Percentiles rank a stretch among this genome's conserved stretches.
Conservation (phyloP, 1,140 invertebrate species). For the Drosophila sp. region DNA sequence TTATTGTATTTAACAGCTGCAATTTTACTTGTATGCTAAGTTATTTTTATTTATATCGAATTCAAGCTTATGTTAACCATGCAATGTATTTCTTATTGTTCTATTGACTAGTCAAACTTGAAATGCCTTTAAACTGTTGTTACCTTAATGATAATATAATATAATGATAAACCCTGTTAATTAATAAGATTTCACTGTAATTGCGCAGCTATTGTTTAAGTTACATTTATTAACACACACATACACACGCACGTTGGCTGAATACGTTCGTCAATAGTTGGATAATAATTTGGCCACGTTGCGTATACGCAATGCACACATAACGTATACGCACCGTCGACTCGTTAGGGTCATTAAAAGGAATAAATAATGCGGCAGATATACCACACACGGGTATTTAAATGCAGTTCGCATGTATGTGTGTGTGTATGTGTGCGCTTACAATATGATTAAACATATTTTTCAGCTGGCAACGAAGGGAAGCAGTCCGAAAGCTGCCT, state of each 20-base stretch:
- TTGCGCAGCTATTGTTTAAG: slow-evolving; percentile 3
- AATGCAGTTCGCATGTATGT: slow-evolving; percentile 10
- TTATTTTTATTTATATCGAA: too few relatives aligned
- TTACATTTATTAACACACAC: slow-evolving; percentile 2
- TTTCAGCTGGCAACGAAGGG: slow-evolving; percentile 30
- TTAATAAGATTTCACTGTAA: neutral
- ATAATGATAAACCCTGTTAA: slow-evolving; percentile 2
- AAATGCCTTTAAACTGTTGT: slow-evolving; percentile 2
- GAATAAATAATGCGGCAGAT: slow-evolving; percentile 43
- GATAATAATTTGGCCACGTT: slow-evolving; percentile 32
- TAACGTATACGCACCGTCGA: slow-evolving; percentile 36
- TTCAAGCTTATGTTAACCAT: too few relatives aligned
- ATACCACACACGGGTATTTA: neutral
- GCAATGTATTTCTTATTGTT: too few relatives aligned
- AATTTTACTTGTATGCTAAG: too few relatives aligned
- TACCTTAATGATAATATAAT: neutral
- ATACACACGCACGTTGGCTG: slow-evolving; percentile 3
- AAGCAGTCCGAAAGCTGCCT: slow-evolving; percentile 30
- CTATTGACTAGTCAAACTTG: too few relatives aligned
- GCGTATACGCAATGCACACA: slow-evolving; percentile 29
- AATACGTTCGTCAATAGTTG: slow-evolving; percentile 28
- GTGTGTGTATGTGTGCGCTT: slow-evolving; percentile 19
- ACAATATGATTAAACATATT: slow-evolving; percentile 61
- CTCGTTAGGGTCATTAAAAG: slow-evolving; percentile 39
- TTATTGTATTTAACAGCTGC: too few relatives aligned